Evolutionary conservation across 1,140 invertebrate genomes (phyloP).

Genomic region (Nebria ingens): DNA sequence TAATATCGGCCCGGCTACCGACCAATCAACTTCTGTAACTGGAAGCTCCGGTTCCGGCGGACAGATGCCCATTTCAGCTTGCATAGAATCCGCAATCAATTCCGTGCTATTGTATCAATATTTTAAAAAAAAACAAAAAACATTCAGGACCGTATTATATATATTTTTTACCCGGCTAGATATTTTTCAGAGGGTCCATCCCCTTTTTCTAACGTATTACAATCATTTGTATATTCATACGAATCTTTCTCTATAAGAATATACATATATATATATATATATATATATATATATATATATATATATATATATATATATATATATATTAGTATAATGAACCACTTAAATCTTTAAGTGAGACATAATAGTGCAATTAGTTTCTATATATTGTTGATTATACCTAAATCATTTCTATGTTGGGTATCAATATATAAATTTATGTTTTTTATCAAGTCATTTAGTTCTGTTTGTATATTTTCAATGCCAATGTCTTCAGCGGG

Average conservation of each 20-base stretch:
- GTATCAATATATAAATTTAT: too few relatives aligned
- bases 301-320: neutral
- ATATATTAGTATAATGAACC: neutral
- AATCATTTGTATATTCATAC: slow-evolving; percentile 2
- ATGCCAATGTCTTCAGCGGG: too few relatives aligned
- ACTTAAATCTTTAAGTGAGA: too few relatives aligned
- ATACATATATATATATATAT: slow-evolving; percentile 1
- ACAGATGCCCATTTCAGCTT: neutral
- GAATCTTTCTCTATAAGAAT: neutral
- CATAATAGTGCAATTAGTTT: too few relatives aligned
- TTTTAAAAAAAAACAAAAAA: too few relatives aligned
- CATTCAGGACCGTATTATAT: too few relatives aligned
- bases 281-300: slow-evolving; percentile 1
- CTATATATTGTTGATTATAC: too few relatives aligned
- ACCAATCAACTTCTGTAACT: neutral
- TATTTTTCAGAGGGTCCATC: neutral
- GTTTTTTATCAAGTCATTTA: too few relatives aligned
- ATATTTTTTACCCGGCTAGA: neutral
- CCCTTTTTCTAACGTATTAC: neutral
- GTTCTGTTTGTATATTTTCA: too few relatives aligned
- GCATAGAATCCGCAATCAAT: too few relatives aligned
- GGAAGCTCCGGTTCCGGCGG: neutral
- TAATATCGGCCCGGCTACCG: neutral
- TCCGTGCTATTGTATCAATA: too few relatives aligned
- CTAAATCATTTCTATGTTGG: too few relatives aligned